Evolutionary conservation across 2,113 vertebrate genomes (phyloP), one percentile per base, ranked within the genome.

Genomic region (Noturus placidus): DNA sequence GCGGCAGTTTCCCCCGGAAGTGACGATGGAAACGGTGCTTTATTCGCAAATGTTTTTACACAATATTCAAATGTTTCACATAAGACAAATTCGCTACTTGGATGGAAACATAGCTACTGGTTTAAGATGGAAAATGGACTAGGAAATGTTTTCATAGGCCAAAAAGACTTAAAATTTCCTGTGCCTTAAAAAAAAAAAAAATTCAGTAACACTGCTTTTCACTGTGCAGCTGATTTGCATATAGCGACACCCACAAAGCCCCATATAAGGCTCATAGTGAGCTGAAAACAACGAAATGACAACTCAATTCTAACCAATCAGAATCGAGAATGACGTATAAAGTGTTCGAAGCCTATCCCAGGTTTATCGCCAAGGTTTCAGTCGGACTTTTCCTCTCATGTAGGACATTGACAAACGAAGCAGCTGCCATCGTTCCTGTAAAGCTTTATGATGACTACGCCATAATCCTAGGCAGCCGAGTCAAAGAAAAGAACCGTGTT

Each of bases 401-500:
- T 46, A 67, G 56, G 65, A 74, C 80, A 15, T 30, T 3, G 27
- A 33, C 0, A 50, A 56, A 13, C 7, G 14, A 5, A 35, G 27
- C 15, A 17, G 38, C 56, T 11, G n/a, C 5, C 46, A 20, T 22
- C 7, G 2, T 78, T 19, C 61, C 76, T 54, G 46, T 5, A 80
- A 86, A 52, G 76, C 83, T 67, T 79, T 79, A 80, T 79, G 80
- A 38, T 5, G 33, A 30, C 56, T 59, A 61, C 19, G 63, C 61
- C 33, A 7, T 86, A 77, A 56, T 86, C 59, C 52, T 25, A 17
- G 61, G 61, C 22, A 19, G 19, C 4, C 7, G 27, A 10, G 57
- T 61, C 22, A 5, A 42, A 86, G 57, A 86, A 87, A 70, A 74
- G 65, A 6, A 35, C 52, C 7, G 33, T 35, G 46, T 30, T 76